Base-by-base conservation (phyloP, 2,888 invertebrate genomes). In the Archips xylosteana region DNA sequence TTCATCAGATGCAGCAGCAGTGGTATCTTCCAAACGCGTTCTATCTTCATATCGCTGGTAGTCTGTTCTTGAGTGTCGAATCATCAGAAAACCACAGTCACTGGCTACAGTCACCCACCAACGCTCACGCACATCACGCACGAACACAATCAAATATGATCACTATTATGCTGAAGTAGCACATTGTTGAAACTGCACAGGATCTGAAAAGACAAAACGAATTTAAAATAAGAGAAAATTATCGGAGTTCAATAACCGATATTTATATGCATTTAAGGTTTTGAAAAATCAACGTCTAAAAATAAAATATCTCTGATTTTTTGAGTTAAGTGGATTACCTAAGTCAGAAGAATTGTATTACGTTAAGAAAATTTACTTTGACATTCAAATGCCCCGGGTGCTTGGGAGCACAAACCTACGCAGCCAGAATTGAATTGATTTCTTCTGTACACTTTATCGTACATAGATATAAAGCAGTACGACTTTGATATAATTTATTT, bases 101-200 rank as follows among this genome's bases (percentile, higher is more conserved):
- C 61, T 34, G 32, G 15, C 8, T 34, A 69, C 49, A 10, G 32
- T 42, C 36, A 36, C 42, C 36, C 36, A 15, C 42, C 36, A 78
- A 67, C 80, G 84, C 82, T 84, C 83, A 79, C 77, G 74, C 82
- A 82, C 80, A 81, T 81, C 82, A 85, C 83, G 78, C 75, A 75
- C 76, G 73, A 66, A 76, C 79, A 78, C 82, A 84, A 81, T 90
- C 86, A 76, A 89, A 92, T 83, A 89, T 89, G 76, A 92, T 89
- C 85, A 91, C 86, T 85, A 89, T 88, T 82, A 90, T 86, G 80
- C 88, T 90, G 80, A 90, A 90, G 83, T 87, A 89, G 82, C 89
- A 90, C 91, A 92, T 89, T 72, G 15, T 76, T 80, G 75, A 75
- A 74, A 32, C 70, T 69, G 70, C 47, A 68, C 54, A 67, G 64